These are phyloP conservation scores for Gymnoscopelus microlampas DNA, from an alignment of 2,797 vertebrate genomes.

Conservation along the genomic window DNA sequence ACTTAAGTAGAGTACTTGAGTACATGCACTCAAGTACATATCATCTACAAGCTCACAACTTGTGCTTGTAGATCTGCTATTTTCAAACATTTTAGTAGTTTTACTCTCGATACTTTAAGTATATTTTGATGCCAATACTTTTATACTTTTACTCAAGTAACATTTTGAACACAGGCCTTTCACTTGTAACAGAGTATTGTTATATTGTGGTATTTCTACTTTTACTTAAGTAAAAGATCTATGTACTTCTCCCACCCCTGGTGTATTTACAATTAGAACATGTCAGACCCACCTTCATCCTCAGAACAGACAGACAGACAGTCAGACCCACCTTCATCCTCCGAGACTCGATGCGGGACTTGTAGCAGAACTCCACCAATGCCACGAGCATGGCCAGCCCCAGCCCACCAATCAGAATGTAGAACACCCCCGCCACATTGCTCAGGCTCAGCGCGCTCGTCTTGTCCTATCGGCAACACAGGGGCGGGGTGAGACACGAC, in stretches of 20 bases:
- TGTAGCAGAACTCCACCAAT: constrained; percentile 99
- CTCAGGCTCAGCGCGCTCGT: constrained; percentile 97
- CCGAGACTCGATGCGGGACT: constrained; percentile 95
- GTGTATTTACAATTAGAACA: background rate
- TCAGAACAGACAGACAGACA: constrained; percentile 26
- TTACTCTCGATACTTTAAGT: too few relatives aligned
- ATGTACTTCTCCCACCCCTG: too few relatives aligned
- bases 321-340: constrained; percentile 93
- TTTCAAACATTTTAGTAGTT: too few relatives aligned
- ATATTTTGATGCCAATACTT: too few relatives aligned
- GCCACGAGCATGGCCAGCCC: constrained; percentile 99
- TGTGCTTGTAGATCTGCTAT: too few relatives aligned
- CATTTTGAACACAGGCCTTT: too few relatives aligned
- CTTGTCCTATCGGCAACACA: constrained; percentile 88
- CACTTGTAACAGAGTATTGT: background rate
- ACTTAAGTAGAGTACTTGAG: too few relatives aligned
- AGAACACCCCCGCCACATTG: constrained; percentile 97
- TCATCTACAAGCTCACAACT: too few relatives aligned
- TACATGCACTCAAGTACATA: too few relatives aligned
- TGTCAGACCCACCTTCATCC: constrained; percentile 94
- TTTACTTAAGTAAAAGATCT: background rate
- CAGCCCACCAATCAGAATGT: constrained; percentile 97
- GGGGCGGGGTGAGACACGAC: constrained; percentile 51
- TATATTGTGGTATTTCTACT: background rate
- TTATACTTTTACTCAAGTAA: too few relatives aligned